Evolutionary conservation across 2,888 invertebrate genomes (phyloP).

Genomic region (Leucophenga maculata): DNA sequence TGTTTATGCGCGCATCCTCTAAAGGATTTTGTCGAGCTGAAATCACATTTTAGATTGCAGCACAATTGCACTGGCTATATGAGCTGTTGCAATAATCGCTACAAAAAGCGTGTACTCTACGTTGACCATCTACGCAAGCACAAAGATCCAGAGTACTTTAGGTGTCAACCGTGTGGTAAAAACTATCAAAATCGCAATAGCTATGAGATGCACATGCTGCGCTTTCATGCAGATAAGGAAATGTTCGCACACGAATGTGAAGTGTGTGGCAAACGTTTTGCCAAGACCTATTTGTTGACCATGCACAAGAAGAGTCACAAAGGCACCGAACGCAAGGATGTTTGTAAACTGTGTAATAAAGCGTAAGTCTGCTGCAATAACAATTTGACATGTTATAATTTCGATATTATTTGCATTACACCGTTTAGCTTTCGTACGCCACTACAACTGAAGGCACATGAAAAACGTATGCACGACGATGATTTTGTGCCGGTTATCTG

Average conservation of each 20-base stretch:
- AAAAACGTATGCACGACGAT: constrained; percentile 42
- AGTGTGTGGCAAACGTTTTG: constrained; percentile 30
- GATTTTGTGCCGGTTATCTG: constrained; percentile 43
- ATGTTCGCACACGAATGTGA: constrained; percentile 13
- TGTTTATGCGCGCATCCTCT: constrained; percentile 51
- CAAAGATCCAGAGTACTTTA: constrained; percentile 58
- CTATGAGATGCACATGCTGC: constrained; percentile 34
- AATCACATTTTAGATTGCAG: constrained; percentile 53
- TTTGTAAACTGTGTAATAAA: constrained; percentile 39
- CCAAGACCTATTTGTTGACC: constrained; percentile 2
- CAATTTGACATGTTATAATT: neutral
- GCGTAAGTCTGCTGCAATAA: constrained; percentile 29
- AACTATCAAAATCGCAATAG: constrained; percentile 32
- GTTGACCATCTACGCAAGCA: constrained; percentile 62
- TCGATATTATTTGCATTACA: no score
- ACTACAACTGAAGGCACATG: constrained; percentile 40
- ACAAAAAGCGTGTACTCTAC: constrained; percentile 56
- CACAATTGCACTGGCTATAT: constrained; percentile 59
- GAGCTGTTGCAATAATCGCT: constrained; percentile 61
- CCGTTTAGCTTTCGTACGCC: constrained; percentile 40
- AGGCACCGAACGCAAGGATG: constrained; percentile 35
- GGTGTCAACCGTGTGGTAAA: constrained; percentile 35
- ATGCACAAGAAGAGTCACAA: constrained; percentile 21
- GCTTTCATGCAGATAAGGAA: constrained; percentile 29
- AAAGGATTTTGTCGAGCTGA: constrained; percentile 51